These are phyloP conservation scores for Zapornia atra DNA, from an alignment of 2,113 vertebrate genomes.

Conservation along the genomic window DNA sequence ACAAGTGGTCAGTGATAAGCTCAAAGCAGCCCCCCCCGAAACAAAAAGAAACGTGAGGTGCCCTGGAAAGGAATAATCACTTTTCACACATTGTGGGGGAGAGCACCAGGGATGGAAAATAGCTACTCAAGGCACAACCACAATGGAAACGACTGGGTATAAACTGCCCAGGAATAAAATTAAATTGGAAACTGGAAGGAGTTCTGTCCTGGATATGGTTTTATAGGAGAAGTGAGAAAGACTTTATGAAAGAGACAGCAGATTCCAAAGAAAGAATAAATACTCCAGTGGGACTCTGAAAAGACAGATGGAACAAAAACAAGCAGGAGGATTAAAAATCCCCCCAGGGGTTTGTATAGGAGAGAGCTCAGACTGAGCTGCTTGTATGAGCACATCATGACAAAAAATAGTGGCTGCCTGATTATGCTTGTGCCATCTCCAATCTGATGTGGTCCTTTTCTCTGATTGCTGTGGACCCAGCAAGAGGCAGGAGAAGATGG, in stretches of 20 bases:
- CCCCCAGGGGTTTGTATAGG: not conserved
- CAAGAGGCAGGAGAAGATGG: not conserved
- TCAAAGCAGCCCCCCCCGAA: not conserved
- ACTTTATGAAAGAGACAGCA: slow-evolving; percentile 43
- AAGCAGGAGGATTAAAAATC: slow-evolving; percentile 29
- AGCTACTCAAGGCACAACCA: not conserved
- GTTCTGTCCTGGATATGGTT: slow-evolving; percentile 18
- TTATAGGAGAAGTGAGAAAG: slow-evolving; percentile 44
- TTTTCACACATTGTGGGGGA: not conserved
- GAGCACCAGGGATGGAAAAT: not conserved
- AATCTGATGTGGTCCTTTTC: not conserved
- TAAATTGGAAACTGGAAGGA: slow-evolving; percentile 38
- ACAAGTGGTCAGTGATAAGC: not conserved
- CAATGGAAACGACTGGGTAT: slow-evolving; percentile 14
- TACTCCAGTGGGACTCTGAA: slow-evolving; percentile 14
- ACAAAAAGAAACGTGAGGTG: not conserved
- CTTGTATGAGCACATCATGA: not conserved
- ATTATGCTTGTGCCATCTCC: not conserved
- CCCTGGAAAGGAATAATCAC: not conserved
- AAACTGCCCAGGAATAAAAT: slow-evolving; percentile 30
- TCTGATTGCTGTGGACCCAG: not conserved
- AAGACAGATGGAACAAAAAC: slow-evolving; percentile 43
- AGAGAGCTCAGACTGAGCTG: not conserved
- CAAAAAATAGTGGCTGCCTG: not conserved
- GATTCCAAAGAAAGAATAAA: slow-evolving; percentile 43